Conservation (phyloP, 2,888 invertebrate species). For the Cantharis rustica region DNA sequence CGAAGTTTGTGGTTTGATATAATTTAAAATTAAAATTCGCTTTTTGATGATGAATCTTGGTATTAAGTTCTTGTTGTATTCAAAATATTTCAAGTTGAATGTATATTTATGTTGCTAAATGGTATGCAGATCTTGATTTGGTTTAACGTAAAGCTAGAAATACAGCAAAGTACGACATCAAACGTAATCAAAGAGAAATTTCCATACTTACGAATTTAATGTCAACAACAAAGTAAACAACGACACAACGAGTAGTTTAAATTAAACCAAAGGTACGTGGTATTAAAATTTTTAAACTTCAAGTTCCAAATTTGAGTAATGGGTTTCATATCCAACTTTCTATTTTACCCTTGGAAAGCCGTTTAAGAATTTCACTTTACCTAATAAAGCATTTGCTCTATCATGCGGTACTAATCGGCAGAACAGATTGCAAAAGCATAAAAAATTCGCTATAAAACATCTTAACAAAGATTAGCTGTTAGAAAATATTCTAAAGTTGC, state of each 20-base stretch:
- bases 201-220: conserved; percentile 1
- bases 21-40: background rate
- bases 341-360: background rate
- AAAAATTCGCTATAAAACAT: background rate
- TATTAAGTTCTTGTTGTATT: background rate
- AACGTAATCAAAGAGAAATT: conserved; percentile 2
- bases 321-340: background rate
- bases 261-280: background rate
- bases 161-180: background rate
- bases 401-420: background rate
- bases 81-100: conserved; percentile 5
- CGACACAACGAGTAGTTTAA: background rate
- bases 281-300: background rate
- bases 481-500: background rate
- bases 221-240: background rate
- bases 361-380: background rate
- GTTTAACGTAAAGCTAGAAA: conserved; percentile 5
- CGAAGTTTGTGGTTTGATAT: background rate
- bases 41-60: background rate
- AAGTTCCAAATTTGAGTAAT: background rate
- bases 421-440: background rate
- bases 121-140: conserved; percentile 13
- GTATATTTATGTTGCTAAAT: conserved; percentile 16
- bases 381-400: background rate
- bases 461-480: background rate